Percentiles rank a stretch among this genome's conserved stretches.
These are phyloP conservation scores for Charanyca ferruginea DNA, from an alignment of 2,888 invertebrate species.

Conservation along the genomic window DNA sequence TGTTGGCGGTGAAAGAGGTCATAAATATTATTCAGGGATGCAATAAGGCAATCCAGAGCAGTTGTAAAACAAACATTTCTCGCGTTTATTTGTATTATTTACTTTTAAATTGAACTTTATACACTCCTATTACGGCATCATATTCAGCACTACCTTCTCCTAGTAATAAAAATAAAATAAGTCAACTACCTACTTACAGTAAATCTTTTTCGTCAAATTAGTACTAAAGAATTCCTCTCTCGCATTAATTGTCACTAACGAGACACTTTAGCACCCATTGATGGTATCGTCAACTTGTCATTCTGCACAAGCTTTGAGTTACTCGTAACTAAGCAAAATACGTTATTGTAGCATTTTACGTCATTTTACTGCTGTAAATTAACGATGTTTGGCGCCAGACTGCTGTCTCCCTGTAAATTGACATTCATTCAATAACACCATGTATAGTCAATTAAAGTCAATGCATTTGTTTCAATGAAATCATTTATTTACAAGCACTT, in stretches of 20 bases:
- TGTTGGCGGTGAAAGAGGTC: too few species aligned
- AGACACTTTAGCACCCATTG: constrained; percentile 23
- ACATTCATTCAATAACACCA: too few species aligned
- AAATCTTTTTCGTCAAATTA: constrained; percentile 1
- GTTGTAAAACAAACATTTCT: too few species aligned
- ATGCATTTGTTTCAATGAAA: too few species aligned
- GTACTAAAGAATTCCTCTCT: background rate
- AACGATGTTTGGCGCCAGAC: background rate
- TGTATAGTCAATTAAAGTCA: too few species aligned
- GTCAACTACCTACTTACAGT: background rate
- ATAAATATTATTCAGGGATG: too few species aligned
- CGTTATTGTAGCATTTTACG: constrained; percentile 29
- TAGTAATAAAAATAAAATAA: background rate
- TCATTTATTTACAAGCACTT: too few species aligned
- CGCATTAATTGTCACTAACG: constrained; percentile 8
- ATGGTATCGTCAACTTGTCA: constrained; percentile 30
- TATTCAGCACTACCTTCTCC: background rate
- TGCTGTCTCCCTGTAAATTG: background rate
- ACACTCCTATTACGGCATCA: too few species aligned
- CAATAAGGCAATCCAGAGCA: too few species aligned
- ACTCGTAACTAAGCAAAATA: constrained; percentile 31
- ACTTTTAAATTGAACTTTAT: too few species aligned
- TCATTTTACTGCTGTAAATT: background rate
- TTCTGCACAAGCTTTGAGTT: constrained; percentile 1
- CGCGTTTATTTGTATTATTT: too few species aligned